phyloP scores from a whole-genome alignment of 2,888 invertebrate genomes.

The Phalangium opilio region DNA sequence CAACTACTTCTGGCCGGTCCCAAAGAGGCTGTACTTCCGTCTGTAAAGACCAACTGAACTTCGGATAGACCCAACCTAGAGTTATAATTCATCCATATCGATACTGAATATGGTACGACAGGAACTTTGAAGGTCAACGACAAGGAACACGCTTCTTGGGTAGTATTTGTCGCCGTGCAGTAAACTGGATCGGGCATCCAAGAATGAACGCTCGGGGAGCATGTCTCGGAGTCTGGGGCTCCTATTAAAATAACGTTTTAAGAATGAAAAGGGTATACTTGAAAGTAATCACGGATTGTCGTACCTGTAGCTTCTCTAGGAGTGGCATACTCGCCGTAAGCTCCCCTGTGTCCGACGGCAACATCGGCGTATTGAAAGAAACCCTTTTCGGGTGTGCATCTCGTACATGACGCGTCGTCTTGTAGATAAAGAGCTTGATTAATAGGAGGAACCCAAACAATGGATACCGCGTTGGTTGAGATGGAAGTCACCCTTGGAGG shows the following conservation, averaged over 20 bases:
- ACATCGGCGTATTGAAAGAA: conserved; percentile 2
- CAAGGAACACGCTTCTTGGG: neutral
- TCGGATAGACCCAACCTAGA: conserved; percentile 1
- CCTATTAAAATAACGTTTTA: neutral
- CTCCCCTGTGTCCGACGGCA: neutral
- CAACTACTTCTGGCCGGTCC: too few relatives aligned
- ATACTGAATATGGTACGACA: conserved; percentile 1
- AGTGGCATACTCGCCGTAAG: too few relatives aligned
- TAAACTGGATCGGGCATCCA: neutral
- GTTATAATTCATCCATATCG: conserved; percentile 2
- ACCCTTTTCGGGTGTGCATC: neutral
- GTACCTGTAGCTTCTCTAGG: conserved; percentile 2
- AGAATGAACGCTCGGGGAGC: neutral
- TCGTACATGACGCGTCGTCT: neutral
- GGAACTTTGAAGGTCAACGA: conserved; percentile 1
- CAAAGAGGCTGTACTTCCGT: neutral
- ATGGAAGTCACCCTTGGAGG: neutral
- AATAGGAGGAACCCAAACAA: conserved; percentile 4
- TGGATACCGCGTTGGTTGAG: neutral
- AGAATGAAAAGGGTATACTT: neutral
- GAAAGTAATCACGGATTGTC: neutral
- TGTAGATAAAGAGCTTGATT: neutral
- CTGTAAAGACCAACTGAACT: conserved; percentile 1
- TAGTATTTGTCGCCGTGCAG: neutral
- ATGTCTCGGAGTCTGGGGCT: conserved; percentile 3